Conservation (phyloP, 64 coral and sea anemone genomes). For the Montipora cactus region DNA sequence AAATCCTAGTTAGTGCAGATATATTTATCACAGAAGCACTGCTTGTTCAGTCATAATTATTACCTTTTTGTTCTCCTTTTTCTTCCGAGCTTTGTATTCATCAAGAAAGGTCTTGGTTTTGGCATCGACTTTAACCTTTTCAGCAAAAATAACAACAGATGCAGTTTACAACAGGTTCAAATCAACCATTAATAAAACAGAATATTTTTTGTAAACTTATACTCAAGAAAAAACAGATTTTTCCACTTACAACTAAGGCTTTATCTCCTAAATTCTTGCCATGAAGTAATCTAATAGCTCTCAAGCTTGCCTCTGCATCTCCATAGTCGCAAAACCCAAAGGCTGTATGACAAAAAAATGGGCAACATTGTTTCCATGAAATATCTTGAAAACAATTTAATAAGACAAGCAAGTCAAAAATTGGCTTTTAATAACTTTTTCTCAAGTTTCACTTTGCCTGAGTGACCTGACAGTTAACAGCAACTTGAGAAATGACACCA, state of each 20-base stretch:
- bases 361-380: too few species aligned
- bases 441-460: too few species aligned
- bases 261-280: constrained; percentile 89
- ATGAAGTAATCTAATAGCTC: constrained; percentile 96
- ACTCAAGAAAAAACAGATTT: neutral
- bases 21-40: neutral
- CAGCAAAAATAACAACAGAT: neutral
- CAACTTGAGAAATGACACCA: too few species aligned
- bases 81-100: constrained; percentile 95
- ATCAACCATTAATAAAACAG: too few species aligned
- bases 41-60: neutral
- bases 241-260: constrained; percentile 81
- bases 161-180: neutral
- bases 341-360: constrained; percentile 57
- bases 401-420: too few species aligned
- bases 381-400: too few species aligned
- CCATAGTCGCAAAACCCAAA: constrained; percentile 99
- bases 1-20: too few species aligned
- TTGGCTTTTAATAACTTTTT: too few species aligned
- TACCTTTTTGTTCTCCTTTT: constrained; percentile 69
- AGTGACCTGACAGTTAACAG: too few species aligned
- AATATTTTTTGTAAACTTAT: too few species aligned
- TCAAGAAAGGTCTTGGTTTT: constrained; percentile 96
- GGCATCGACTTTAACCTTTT: constrained; percentile 97
- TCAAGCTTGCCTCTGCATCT: constrained; percentile 94